Evolutionary conservation across 2,888 invertebrate genomes (phyloP).

Genomic region (Pachydiplax longipennis): DNA sequence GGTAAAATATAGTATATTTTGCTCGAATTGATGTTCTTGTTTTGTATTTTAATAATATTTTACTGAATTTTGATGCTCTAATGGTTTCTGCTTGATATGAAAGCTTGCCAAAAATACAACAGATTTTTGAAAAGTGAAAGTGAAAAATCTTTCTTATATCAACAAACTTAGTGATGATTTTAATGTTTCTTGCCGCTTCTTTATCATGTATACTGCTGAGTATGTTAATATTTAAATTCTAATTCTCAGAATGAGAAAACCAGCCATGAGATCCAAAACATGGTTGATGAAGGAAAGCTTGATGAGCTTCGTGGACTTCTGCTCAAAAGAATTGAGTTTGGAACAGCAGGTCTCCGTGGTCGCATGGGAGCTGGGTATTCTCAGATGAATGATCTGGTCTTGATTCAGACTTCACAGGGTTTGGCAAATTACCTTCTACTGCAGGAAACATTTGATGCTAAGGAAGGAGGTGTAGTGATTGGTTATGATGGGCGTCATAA

Average conservation of each 20-base stretch:
- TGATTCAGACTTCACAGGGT: slow-evolving; percentile 94
- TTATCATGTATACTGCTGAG: slow-evolving; percentile 33
- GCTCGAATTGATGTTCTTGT: too few relatives aligned
- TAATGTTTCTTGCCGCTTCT: neutral
- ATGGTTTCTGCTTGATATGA: too few relatives aligned
- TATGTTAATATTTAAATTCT: neutral
- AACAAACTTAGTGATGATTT: too few relatives aligned
- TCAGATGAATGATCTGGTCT: slow-evolving; percentile 95
- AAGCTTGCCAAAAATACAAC: too few relatives aligned
- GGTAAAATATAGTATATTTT: too few relatives aligned
- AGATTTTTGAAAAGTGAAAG: too few relatives aligned
- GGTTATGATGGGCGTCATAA: slow-evolving; percentile 94
- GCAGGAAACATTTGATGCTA: slow-evolving; percentile 59
- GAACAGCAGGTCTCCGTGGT: slow-evolving; percentile 92
- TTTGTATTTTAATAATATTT: too few relatives aligned
- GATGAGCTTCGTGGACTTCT: slow-evolving; percentile 71
- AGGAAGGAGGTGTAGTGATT: slow-evolving; percentile 78
- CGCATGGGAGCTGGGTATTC: slow-evolving; percentile 92
- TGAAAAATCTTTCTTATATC: too few relatives aligned
- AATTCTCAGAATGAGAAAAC: slow-evolving; percentile 69
- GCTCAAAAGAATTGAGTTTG: slow-evolving; percentile 79
- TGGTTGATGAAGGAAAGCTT: slow-evolving; percentile 66
- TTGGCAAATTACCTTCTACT: slow-evolving; percentile 75
- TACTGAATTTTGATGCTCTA: too few relatives aligned
- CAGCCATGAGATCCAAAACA: slow-evolving; percentile 67